Base-by-base conservation (phyloP, 2,888 invertebrate genomes). In the Dendrolimus houi region DNA sequence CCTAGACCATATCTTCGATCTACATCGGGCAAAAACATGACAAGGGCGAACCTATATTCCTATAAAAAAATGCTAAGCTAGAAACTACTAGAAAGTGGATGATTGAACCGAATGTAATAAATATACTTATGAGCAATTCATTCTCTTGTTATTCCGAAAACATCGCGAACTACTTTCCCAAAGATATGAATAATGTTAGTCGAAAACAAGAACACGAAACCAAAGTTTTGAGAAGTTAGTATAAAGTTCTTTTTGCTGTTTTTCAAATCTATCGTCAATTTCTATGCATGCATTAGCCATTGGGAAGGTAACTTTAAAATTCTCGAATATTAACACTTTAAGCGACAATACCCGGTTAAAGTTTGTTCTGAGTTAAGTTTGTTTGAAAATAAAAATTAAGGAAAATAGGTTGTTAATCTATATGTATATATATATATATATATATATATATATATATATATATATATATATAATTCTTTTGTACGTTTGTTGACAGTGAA, bases 181-280 rank as follows among this genome's bases (percentile, higher is more conserved):
- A 47, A 47, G 9, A 47, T 8, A 47, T 47, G 47, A 47, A 47
- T 47, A 12, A 47, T 47, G 47, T 47, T 47, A 7, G 9, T 2
- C 12, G 47, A 47, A 47, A 47, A 47, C 47, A 47, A 1, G 47
- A 9, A 10, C 10, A 12, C 12, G 47, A 47, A 47, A 47, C 9
- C 9, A 9, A 47, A 47, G 47, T 47, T 47, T 47, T 9, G 47
- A 47, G 12, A 47, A 47, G 47, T 47, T 47, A 10, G 12, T 47
- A 47, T 12, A 12, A 47, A 47, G 29, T 29, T 29, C 52, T 55
- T 29, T 17, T 52, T 42, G 29, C 47, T 10, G 12, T 47, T 72
- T 73, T 71, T 69, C 69, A 72, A 73, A 71, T 71, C 71, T 69
- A 74, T 72, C 62, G 71, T 65, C 47, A 70, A 68, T 68, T 71